These are phyloP conservation scores for Melanotus villosus DNA, from an alignment of 2,888 invertebrate genomes.

Conservation along the genomic window DNA sequence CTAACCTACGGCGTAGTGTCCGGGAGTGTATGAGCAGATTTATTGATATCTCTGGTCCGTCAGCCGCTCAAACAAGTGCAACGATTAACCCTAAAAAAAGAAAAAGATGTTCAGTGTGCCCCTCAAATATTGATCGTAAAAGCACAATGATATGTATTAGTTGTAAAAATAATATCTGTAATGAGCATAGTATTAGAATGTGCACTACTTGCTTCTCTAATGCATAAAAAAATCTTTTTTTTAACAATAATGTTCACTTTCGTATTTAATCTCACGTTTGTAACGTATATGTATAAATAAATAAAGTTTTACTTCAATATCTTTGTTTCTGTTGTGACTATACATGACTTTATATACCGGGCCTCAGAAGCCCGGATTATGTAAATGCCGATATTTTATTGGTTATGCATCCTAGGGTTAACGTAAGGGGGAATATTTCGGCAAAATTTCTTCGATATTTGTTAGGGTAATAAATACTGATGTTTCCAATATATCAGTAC, in stretches of 20 bases:
- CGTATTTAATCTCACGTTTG: conserved; percentile 2
- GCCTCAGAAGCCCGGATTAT: background rate
- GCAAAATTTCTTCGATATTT: too few relatives aligned
- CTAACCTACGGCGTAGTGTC: conserved; percentile 3
- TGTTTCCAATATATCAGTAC: too few relatives aligned
- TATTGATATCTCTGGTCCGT: conserved; percentile 12
- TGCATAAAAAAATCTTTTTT: background rate
- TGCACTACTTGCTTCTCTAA: conserved; percentile 1
- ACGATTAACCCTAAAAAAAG: background rate
- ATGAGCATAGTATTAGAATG: too few relatives aligned
- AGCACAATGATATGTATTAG: conserved; percentile 18
- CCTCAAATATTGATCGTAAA: conserved; percentile 12
- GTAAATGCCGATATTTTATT: background rate
- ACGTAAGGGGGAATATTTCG: too few relatives aligned
- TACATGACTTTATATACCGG: background rate
- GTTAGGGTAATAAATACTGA: too few relatives aligned
- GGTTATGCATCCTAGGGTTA: conserved; percentile 14
- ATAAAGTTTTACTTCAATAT: conserved; percentile 4
- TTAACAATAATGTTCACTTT: background rate
- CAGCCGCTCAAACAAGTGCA: background rate
- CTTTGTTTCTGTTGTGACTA: background rate
- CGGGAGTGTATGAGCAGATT: conserved; percentile 11
- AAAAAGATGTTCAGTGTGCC: conserved; percentile 16
- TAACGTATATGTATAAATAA: conserved; percentile 2
- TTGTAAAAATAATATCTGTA: too few relatives aligned